phyloP scores from a whole-genome alignment of 2,888 invertebrate genomes.

The Nephrocerus scutellatus region DNA sequence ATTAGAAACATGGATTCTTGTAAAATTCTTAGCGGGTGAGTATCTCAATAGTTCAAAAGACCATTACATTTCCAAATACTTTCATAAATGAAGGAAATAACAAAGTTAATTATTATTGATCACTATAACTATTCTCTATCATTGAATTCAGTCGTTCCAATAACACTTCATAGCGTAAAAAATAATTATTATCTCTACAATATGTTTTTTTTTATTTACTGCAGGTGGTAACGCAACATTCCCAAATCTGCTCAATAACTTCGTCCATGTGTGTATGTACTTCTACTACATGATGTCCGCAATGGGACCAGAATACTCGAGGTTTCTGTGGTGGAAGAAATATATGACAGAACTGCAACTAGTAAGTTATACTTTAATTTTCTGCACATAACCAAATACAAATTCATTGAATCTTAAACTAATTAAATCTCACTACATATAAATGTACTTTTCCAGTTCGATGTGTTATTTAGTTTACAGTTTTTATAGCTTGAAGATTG shows the following conservation, averaged over 20 bases:
- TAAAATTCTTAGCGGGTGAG: slow-evolving; percentile 72
- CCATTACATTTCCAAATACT: background rate
- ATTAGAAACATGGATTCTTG: slow-evolving; percentile 84
- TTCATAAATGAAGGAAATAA: background rate
- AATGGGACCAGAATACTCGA: slow-evolving; percentile 78
- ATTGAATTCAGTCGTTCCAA: background rate
- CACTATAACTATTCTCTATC: too few species aligned
- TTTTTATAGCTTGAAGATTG: too few species aligned
- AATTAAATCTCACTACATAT: too few species aligned
- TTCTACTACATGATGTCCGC: slow-evolving; percentile 86
- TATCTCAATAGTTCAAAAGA: slow-evolving; percentile 1
- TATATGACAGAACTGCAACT: slow-evolving; percentile 90
- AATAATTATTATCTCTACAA: too few species aligned
- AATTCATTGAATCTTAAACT: too few species aligned
- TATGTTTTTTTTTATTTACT: too few species aligned
- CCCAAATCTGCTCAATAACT: slow-evolving; percentile 71
- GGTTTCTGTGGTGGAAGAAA: slow-evolving; percentile 90
- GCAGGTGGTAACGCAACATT: slow-evolving; percentile 53
- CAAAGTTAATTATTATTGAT: too few species aligned
- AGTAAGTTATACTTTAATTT: slow-evolving; percentile 60
- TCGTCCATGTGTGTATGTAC: slow-evolving; percentile 94
- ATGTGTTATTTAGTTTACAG: too few species aligned
- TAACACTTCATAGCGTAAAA: background rate
- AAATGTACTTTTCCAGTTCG: too few species aligned
- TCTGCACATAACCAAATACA: background rate